Percentiles rank a stretch among this genome's conserved stretches.
phyloP scores from a whole-genome alignment of 2,797 vertebrate genomes.

The Aeoliscus strigatus region DNA sequence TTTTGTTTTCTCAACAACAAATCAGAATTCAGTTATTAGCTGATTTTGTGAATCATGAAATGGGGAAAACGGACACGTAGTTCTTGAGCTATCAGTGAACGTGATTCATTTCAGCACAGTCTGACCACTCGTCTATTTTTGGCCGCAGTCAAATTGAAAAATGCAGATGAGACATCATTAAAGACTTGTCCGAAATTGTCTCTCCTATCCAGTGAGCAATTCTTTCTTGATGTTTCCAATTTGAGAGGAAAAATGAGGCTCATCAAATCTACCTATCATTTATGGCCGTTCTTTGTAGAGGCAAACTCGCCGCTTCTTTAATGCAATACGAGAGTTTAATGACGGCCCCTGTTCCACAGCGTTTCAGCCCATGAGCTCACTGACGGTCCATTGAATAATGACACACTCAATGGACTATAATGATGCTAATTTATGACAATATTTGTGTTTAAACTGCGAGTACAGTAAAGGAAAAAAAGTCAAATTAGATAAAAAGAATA shows the following conservation, averaged over 20 bases:
- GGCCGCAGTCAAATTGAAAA: constrained; percentile 57
- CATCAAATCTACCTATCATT: constrained; percentile 52
- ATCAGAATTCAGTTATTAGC: too few relatives aligned
- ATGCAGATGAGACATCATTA: constrained; percentile 67
- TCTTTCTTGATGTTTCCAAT: constrained; percentile 61
- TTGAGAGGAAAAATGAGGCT: constrained; percentile 42
- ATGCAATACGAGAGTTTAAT: constrained; percentile 35
- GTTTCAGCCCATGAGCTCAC: background rate
- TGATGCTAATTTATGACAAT: too few relatives aligned
- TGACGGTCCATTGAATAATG: too few relatives aligned
- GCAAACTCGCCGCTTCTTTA: constrained; percentile 26
- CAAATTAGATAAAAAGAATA: too few relatives aligned
- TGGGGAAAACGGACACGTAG: too few relatives aligned
- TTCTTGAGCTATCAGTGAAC: too few relatives aligned
- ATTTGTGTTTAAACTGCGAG: too few relatives aligned
- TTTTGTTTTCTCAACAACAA: too few relatives aligned
- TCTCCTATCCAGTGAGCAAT: constrained; percentile 38
- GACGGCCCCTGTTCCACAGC: constrained; percentile 10
- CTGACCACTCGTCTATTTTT: constrained; percentile 53
- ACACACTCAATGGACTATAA: too few relatives aligned
- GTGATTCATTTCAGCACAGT: constrained; percentile 34
- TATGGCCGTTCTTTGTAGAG: constrained; percentile 33
- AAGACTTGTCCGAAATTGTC: constrained; percentile 53
- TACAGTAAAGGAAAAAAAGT: too few relatives aligned
- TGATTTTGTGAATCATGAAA: too few relatives aligned